Conservation (phyloP, 2,797 vertebrate species). For the Enteromius argenteus region DNA sequence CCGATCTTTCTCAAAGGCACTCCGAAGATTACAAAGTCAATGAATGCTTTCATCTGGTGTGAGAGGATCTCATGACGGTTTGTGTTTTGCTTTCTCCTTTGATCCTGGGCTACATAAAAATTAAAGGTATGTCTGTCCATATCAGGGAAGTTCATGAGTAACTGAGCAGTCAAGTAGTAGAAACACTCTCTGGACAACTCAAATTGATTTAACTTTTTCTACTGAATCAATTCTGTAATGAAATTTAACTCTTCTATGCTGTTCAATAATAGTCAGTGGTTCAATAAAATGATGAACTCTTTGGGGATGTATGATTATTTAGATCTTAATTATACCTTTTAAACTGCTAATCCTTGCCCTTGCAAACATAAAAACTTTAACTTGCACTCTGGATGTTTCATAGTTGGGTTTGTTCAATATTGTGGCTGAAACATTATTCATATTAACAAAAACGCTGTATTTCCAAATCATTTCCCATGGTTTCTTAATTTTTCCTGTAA, state of each 20-base stretch:
- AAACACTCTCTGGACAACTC: neutral
- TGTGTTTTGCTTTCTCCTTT: neutral
- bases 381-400: neutral
- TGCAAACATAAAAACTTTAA: neutral
- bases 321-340: neutral
- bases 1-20: neutral
- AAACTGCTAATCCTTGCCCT: neutral
- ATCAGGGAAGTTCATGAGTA: neutral
- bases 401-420: neutral
- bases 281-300: neutral
- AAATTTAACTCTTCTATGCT: neutral
- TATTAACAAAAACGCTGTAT: neutral
- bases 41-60: neutral
- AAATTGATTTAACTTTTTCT: neutral
- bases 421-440: neutral
- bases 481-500: neutral
- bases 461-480: neutral
- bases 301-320: too few species aligned
- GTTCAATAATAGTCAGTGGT: neutral
- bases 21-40: neutral
- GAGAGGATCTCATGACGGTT: neutral
- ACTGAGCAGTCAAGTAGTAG: neutral
- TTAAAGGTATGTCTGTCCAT: neutral
- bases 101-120: neutral
- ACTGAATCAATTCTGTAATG: neutral